Base-by-base conservation (phyloP, 2,888 invertebrate species). In the Luffia ferchaultella region DNA sequence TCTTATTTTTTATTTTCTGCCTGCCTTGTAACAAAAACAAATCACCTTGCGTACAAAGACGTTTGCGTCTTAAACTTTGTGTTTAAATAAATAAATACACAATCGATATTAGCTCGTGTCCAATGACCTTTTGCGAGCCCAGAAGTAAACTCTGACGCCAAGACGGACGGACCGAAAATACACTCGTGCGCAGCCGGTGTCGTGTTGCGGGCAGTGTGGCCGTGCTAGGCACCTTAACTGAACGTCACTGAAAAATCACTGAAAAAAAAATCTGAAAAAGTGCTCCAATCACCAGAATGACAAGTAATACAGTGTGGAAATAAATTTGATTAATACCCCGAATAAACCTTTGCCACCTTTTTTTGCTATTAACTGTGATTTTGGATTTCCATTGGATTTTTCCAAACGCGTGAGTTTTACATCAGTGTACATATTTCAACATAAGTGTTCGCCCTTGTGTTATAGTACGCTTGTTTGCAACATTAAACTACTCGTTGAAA, bases 111-210 rank as follows among this genome's bases (percentile, higher is more conserved):
- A 44, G 64, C 58, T 67, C 43, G 41, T 82, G 82, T 82, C 76
- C 82, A 80, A 76, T 73, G 82, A 83, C 82, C 82, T 83, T 83
- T 83, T 69, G 57, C 55, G 59, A 62, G 73, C 40, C 73, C 74
- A 74, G 77, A 82, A 76, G 74, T 71, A 74, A 73, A 70, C 71
- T 68, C 67, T 75, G 78, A 73, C 73, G 74, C 65, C 65, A 64
- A 60, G 64, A 70, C 73, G 71, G 72, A 30, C 12, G 30, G 12
- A 58, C 76, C 77, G 58, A 65, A 77, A 80, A 80, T 80, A 80
- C 68, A 66, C 62, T 65, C 68, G 61, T 60, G 62, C 69, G 68
- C 69, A 62, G 58, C 60, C 65, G 30, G 70, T 71, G 73, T 83
- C 82, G 80, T 63, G 65, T 83, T 78, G 72, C 78, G 65, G 55